phyloP scores from a whole-genome alignment of 2,797 vertebrate genomes.

The Syngnathus acus region DNA sequence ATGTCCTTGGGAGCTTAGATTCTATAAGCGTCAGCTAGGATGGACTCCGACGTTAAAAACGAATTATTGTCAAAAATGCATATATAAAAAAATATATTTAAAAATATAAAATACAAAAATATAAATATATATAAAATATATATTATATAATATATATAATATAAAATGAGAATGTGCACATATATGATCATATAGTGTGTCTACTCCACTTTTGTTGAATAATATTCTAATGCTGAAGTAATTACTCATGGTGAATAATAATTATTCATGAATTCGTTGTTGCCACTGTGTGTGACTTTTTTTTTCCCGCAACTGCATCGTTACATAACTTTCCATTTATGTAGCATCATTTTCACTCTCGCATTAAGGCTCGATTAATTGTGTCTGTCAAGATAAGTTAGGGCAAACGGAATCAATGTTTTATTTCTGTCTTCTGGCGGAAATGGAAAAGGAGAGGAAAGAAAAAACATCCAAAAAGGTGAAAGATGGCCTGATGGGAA shows the following conservation, averaged over 20 bases:
- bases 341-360: not conserved
- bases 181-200: no score
- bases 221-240: not conserved
- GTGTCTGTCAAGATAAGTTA: not conserved
- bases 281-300: not conserved
- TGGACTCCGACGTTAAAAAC: no score
- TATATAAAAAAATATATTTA: not conserved
- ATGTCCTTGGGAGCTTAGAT: not conserved
- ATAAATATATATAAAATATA: no score
- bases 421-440: not conserved
- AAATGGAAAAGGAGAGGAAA: not conserved
- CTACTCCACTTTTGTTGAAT: not conserved
- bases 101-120: not conserved
- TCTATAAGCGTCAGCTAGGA: not conserved
- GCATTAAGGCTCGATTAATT: not conserved
- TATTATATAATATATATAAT: no score
- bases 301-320: not conserved
- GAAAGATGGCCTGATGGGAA: not conserved
- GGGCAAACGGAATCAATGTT: not conserved
- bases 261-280: not conserved
- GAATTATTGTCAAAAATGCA: no score
- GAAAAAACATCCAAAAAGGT: not conserved
- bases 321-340: not conserved
- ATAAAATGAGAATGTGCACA: no score
- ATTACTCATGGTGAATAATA: not conserved